Evolutionary conservation across 2,797 vertebrate species (phyloP), one percentile per base, ranked within the genome.

Genomic region (Mus caroli): DNA sequence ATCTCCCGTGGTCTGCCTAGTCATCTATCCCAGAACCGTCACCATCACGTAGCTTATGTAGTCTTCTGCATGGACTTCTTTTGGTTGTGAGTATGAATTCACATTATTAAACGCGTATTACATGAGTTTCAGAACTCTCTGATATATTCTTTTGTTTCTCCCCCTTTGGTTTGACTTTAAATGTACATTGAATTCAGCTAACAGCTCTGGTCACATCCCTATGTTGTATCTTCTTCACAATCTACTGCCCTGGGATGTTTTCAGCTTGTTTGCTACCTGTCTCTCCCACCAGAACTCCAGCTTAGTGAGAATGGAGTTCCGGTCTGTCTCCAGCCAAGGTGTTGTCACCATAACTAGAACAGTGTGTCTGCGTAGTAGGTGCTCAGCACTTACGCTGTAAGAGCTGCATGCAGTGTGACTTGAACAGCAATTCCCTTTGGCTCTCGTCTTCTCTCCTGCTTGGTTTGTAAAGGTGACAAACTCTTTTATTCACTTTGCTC

Each of bases 381-480:
- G 26, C 46, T 94, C 77, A 79, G 83, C 31, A 60, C 50, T 69
- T n/a, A 80, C 12, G 17, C 67, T 46, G 73, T 50, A 89, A 87
- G 78, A 79, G 17, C 54, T 50, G 52, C 90, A 43, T 17, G 4
- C 22, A 46, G n/a, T 19, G 22, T 83, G 71, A 8, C 80, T 79
- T 56, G 24, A 37, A 26, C 80, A 28, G 67, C 43, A 75, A 43
- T 69, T 67, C 10, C 6, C 1, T 54, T 64, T 50, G 75, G 76
- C 40, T 58, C 79, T 52, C 13, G 6, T 67, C 50, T 75, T 88
- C 60, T 83, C 52, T 76, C 13, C 31, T 58, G 22, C 46, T 88
- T 71, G 58, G 76, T 64, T 87, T 87, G 96, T 92, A 80, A 93
- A 34, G 88, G 88, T 73, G 71, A 87, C 67, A 89, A 2, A 56